These are phyloP conservation scores for Talpa occidentalis DNA, from an alignment of 2,113 vertebrate genomes.

Conservation along the genomic window DNA sequence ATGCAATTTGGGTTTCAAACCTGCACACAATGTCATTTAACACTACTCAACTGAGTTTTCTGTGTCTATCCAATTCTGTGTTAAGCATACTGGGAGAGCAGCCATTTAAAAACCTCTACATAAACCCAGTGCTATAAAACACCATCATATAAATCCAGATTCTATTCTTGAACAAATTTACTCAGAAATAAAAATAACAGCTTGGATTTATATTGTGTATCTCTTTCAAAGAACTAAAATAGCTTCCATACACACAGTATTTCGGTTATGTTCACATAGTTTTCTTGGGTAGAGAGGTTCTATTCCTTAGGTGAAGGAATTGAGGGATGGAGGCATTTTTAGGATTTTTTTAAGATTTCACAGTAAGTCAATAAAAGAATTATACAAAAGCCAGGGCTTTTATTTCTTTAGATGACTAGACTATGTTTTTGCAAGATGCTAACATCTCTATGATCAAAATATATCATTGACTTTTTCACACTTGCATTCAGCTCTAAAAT, in stretches of 20 bases:
- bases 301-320: conserved; percentile 31
- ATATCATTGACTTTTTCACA: neutral
- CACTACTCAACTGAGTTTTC: neutral
- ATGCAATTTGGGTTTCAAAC: neutral
- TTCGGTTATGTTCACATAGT: conserved; percentile 12
- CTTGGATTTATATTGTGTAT: conserved; percentile 49
- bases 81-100: neutral
- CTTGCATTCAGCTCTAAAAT: neutral
- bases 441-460: neutral
- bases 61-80: conserved; percentile 36
- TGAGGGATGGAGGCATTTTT: neutral
- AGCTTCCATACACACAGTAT: neutral
- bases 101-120: conserved; percentile 57
- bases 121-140: conserved; percentile 61
- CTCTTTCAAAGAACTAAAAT: conserved; percentile 49
- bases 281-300: neutral
- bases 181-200: conserved; percentile 67
- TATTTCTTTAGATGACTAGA: neutral
- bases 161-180: conserved; percentile 69
- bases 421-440: neutral
- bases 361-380: neutral
- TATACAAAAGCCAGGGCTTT: neutral
- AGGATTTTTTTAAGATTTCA: neutral
- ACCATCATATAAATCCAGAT: conserved; percentile 47
- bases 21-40: neutral